Evolutionary conservation across 2,113 vertebrate genomes (phyloP).

Genomic region (Eulemur macaco): DNA sequence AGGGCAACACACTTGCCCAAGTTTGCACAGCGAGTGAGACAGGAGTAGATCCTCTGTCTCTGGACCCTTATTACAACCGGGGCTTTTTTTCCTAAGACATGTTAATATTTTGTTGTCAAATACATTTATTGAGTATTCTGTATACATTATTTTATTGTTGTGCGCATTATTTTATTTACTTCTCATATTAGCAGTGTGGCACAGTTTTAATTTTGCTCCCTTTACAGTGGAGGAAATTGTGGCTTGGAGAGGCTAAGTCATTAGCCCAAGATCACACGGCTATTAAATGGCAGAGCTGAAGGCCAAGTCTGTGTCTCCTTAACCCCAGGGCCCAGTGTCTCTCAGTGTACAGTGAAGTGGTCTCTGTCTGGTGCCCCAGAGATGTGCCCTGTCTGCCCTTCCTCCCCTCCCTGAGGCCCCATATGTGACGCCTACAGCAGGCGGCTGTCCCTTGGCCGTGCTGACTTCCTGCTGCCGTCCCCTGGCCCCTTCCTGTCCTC

Average conservation of each 20-base stretch:
- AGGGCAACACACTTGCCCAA: background rate
- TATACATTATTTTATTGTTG: fast-evolving
- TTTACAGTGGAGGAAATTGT: background rate
- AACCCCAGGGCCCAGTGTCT: background rate
- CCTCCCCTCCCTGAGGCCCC: too few relatives aligned
- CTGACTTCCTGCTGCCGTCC: background rate
- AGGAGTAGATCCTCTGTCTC: background rate
- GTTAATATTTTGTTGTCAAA: background rate
- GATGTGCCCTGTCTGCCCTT: background rate
- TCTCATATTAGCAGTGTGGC: background rate
- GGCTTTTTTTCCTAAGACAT: background rate
- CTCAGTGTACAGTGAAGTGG: fast-evolving
- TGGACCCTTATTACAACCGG: background rate
- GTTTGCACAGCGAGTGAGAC: background rate
- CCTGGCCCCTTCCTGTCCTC: background rate
- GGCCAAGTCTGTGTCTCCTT: fast-evolving
- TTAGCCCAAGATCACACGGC: background rate
- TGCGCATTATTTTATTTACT: background rate
- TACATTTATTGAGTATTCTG: fast-evolving
- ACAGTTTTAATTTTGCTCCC: background rate
- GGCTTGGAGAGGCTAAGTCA: background rate
- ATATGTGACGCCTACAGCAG: fast-evolving
- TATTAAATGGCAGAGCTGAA: background rate
- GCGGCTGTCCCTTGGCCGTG: fast-evolving
- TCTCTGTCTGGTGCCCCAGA: background rate